phyloP scores from a whole-genome alignment of 2,888 invertebrate genomes.

The Trisateles emortualis region DNA sequence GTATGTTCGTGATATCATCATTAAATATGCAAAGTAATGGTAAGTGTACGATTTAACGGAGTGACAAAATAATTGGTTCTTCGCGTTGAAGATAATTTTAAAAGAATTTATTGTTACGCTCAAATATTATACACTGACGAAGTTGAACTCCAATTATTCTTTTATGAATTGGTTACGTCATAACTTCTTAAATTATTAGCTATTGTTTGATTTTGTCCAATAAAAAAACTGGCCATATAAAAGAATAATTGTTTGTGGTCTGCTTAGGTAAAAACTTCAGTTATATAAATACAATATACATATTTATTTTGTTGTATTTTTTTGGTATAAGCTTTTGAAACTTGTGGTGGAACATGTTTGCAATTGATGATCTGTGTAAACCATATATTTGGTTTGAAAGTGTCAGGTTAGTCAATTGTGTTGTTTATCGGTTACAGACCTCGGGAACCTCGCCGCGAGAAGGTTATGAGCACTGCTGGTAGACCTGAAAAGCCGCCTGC shows the following conservation, averaged over 20 bases:
- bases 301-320: slow-evolving; percentile 36
- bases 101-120: slow-evolving; percentile 50
- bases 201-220: slow-evolving; percentile 17
- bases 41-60: slow-evolving; percentile 79
- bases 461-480: slow-evolving; percentile 43
- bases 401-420: slow-evolving; percentile 19
- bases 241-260: slow-evolving; percentile 30
- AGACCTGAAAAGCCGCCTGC: slow-evolving; percentile 60
- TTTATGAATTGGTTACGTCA: slow-evolving; percentile 26
- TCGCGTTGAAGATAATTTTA: slow-evolving; percentile 67
- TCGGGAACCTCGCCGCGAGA: slow-evolving; percentile 70
- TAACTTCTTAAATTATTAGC: background rate
- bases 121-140: slow-evolving; percentile 33
- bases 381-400: slow-evolving; percentile 5
- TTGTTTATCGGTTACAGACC: slow-evolving; percentile 64
- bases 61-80: slow-evolving; percentile 77
- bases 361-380: slow-evolving; percentile 23
- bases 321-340: slow-evolving; percentile 37
- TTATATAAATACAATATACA: slow-evolving; percentile 31
- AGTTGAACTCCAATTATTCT: slow-evolving; percentile 31
- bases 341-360: slow-evolving; percentile 33
- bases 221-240: slow-evolving; percentile 29
- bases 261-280: slow-evolving; percentile 22
- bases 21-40: slow-evolving; percentile 66
- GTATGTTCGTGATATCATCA: slow-evolving; percentile 71